A percentile compares a stretch with the other conserved stretches of the same genome.
Conservation (phyloP, 1,140 invertebrate genomes). For the Cydia splendana region DNA sequence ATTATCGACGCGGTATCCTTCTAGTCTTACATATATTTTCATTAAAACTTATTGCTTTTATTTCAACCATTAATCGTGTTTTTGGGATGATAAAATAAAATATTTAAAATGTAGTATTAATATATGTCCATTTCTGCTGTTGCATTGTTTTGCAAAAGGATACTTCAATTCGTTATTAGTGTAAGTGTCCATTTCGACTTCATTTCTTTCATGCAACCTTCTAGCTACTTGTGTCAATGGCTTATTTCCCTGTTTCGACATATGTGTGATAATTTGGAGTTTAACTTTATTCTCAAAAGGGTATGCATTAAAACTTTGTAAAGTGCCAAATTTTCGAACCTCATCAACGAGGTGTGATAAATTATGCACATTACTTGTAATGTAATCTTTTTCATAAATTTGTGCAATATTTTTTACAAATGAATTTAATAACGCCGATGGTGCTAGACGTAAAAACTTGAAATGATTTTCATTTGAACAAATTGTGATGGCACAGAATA, state of each 20-base stretch:
- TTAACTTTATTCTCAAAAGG: slow-evolving; percentile 48
- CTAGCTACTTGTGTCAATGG: slow-evolving; percentile 45
- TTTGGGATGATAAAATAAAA: slow-evolving; percentile 32
- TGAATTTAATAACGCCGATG: slow-evolving; percentile 33
- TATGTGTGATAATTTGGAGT: slow-evolving; percentile 44
- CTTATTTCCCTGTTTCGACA: slow-evolving; percentile 39
- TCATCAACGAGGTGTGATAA: slow-evolving; percentile 45
- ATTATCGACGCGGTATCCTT: neutral
- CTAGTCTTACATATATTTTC: slow-evolving; percentile 22
- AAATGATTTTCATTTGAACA: slow-evolving; percentile 38
- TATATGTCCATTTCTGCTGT: neutral
- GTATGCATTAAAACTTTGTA: slow-evolving; percentile 45
- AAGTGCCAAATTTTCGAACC: slow-evolving; percentile 43
- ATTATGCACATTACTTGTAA: slow-evolving; percentile 50
- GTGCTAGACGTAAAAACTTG: slow-evolving; percentile 38
- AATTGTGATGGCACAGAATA: slow-evolving; percentile 38
- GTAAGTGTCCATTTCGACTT: neutral
- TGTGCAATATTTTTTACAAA: slow-evolving; percentile 36
- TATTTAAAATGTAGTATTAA: slow-evolving; percentile 24
- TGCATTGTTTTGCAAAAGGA: slow-evolving; percentile 14
- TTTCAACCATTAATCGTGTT: slow-evolving; percentile 33
- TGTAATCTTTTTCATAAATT: slow-evolving; percentile 45
- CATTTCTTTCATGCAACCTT: slow-evolving; percentile 38
- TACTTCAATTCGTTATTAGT: neutral
- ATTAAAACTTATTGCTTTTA: neutral